Conservation (phyloP, 2,113 vertebrate genomes). For the Erythrocercus mccallii region DNA sequence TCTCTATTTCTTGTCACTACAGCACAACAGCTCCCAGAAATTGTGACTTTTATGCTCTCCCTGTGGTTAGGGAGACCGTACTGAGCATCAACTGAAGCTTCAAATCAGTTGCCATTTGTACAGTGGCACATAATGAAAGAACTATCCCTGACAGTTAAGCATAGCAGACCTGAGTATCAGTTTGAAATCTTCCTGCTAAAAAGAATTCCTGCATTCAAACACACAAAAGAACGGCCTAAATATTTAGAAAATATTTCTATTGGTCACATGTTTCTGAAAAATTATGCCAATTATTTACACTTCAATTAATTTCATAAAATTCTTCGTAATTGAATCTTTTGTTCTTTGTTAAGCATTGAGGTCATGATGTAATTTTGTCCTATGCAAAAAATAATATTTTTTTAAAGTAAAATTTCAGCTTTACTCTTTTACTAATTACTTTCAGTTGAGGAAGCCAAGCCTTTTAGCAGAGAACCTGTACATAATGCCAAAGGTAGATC, state of each 20-base stretch:
- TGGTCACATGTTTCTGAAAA: background rate
- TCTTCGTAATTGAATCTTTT: background rate
- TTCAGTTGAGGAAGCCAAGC: background rate
- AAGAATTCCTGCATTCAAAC: background rate
- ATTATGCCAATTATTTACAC: background rate
- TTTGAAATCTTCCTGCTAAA: background rate
- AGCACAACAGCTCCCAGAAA: background rate
- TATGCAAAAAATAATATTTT: background rate
- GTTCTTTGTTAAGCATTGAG: background rate
- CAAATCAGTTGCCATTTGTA: background rate
- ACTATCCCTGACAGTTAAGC: background rate
- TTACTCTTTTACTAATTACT: background rate
- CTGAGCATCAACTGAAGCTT: background rate
- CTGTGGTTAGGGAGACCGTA: background rate
- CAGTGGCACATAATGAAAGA: background rate
- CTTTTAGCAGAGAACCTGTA: background rate
- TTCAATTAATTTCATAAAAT: background rate
- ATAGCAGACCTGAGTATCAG: background rate
- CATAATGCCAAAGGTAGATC: background rate
- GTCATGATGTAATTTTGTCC: background rate
- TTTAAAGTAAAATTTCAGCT: background rate
- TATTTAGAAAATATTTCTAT: background rate
- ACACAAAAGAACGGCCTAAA: background rate
- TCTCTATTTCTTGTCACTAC: background rate
- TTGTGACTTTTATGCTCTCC: background rate